Evolutionary conservation across 2,888 invertebrate species (phyloP).

Genomic region (Caenorhabditis imperialis): DNA sequence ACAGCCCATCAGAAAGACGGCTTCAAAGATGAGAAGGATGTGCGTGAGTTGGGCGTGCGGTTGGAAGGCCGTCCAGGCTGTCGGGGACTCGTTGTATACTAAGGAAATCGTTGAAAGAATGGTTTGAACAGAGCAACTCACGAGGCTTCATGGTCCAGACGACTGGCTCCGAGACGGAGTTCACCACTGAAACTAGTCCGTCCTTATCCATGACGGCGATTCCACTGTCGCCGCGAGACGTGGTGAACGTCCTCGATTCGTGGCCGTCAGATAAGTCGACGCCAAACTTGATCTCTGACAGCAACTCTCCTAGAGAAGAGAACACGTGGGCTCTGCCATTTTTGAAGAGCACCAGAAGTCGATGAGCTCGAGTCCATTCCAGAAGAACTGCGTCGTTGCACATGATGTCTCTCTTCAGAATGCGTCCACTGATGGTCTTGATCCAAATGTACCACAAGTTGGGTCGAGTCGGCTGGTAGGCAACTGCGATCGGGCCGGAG

Average conservation of each 20-base stretch:
- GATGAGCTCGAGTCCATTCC: slow-evolving; percentile 65
- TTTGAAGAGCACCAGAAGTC: slow-evolving; percentile 52
- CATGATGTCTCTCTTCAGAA: slow-evolving; percentile 50
- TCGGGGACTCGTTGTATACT: slow-evolving; percentile 51
- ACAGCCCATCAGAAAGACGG: slow-evolving; percentile 58
- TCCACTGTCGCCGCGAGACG: slow-evolving; percentile 59
- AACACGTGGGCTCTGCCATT: slow-evolving; percentile 50
- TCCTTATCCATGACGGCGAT: slow-evolving; percentile 65
- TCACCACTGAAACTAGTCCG: slow-evolving; percentile 59
- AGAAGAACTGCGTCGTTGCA: slow-evolving; percentile 52
- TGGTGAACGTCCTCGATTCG: slow-evolving; percentile 42
- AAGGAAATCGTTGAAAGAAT: too few relatives aligned
- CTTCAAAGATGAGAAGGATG: slow-evolving; percentile 54
- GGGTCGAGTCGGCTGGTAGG: slow-evolving; percentile 23
- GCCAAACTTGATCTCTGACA: slow-evolving; percentile 46
- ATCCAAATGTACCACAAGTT: slow-evolving; percentile 55
- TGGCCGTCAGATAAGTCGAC: slow-evolving; percentile 45
- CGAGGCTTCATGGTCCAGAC: slow-evolving; percentile 63
- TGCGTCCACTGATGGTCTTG: slow-evolving; percentile 49
- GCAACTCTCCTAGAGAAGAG: slow-evolving; percentile 54
- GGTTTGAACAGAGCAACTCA: slow-evolving; percentile 27
- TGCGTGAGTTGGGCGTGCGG: slow-evolving; percentile 58
- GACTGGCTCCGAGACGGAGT: slow-evolving; percentile 64
- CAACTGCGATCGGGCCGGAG: slow-evolving; percentile 63
- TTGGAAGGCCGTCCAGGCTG: slow-evolving; percentile 62